phyloP scores from a whole-genome alignment of 2,888 invertebrate species.

The Empis livida region DNA sequence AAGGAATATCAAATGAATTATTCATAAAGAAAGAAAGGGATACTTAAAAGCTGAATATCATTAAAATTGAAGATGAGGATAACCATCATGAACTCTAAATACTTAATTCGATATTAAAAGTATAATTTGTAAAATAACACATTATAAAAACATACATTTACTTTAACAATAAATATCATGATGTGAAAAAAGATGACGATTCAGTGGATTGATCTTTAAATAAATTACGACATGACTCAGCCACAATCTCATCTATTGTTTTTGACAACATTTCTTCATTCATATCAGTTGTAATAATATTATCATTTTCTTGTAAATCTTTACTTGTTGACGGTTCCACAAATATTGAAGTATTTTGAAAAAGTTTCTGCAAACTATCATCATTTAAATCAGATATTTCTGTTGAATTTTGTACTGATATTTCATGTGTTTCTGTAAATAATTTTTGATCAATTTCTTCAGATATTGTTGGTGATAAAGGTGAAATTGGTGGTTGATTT shows the following conservation, averaged over 20 bases:
- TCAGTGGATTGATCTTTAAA: too few species aligned
- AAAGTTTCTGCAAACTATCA: slow-evolving; percentile 23
- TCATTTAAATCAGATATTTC: slow-evolving; percentile 16
- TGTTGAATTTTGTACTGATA: slow-evolving; percentile 9
- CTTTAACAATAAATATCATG: too few species aligned
- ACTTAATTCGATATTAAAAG: too few species aligned
- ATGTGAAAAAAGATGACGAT: too few species aligned
- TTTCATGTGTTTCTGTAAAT: not conserved
- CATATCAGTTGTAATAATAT: slow-evolving; percentile 5
- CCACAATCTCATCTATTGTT: slow-evolving; percentile 33
- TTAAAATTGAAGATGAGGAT: too few species aligned
- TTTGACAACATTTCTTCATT: slow-evolving; percentile 26
- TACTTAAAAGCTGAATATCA: too few species aligned
- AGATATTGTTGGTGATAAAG: slow-evolving; percentile 5
- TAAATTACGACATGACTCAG: slow-evolving; percentile 32
- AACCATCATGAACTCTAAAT: too few species aligned
- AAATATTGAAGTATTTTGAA: slow-evolving; percentile 37
- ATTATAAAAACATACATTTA: too few species aligned
- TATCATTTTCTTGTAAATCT: slow-evolving; percentile 4
- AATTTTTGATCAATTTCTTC: slow-evolving; percentile 23
- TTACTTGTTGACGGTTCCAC: slow-evolving; percentile 18
- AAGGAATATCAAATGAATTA: too few species aligned
- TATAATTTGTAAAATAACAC: too few species aligned
- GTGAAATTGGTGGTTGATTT: not conserved
- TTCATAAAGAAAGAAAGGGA: too few species aligned